Evolutionary conservation across 1,140 invertebrate species (phyloP).

Genomic region (Trachymyrmex septentrionalis): DNA sequence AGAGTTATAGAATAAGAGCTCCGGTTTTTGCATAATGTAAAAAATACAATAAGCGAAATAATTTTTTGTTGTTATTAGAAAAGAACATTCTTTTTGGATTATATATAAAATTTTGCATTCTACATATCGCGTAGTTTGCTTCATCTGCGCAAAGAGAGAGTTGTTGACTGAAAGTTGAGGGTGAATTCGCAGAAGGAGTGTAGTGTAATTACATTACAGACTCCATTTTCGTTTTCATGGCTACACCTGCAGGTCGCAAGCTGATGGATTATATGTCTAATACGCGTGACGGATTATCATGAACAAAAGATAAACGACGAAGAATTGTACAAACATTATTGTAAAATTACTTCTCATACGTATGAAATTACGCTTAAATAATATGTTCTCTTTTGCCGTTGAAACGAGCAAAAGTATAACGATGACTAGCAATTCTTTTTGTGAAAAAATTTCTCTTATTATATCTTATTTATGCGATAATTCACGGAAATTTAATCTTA

Average conservation of each 20-base stretch:
- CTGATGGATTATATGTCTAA: constrained; percentile 85
- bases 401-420: neutral
- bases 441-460: constrained; percentile 18
- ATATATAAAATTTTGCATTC: constrained; percentile 22
- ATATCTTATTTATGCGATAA: constrained; percentile 12
- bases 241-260: constrained; percentile 65
- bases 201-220: constrained; percentile 76
- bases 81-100: neutral
- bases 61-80: neutral
- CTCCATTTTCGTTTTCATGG: constrained; percentile 77
- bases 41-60: neutral
- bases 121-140: constrained; percentile 14
- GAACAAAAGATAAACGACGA: constrained; percentile 71
- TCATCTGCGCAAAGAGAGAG: constrained; percentile 38
- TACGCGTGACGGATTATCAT: constrained; percentile 84
- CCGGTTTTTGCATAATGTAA: neutral
- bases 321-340: constrained; percentile 38
- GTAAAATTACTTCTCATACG: constrained; percentile 4
- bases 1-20: too few relatives aligned
- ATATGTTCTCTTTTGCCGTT: constrained; percentile 3
- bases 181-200: constrained; percentile 59
- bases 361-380: neutral
- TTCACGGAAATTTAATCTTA: constrained; percentile 1
- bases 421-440: neutral
- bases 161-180: constrained; percentile 57